Evolutionary conservation across 2,113 vertebrate species (phyloP).

Genomic region (Callaeas wilsoni): DNA sequence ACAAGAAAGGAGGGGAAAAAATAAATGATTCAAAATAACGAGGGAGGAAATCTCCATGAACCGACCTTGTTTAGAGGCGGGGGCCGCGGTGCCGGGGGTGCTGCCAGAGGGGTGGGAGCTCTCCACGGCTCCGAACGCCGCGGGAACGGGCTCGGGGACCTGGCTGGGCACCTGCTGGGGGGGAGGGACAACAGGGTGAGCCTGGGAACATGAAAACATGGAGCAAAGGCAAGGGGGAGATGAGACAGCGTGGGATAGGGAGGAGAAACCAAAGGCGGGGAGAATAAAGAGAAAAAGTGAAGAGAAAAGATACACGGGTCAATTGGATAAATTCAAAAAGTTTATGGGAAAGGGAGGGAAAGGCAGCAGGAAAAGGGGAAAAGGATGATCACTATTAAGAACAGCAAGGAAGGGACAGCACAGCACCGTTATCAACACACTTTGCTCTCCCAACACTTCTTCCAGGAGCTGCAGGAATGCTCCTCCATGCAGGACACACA

Average conservation of each 20-base stretch:
- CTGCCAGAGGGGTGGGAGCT: slow-evolving; percentile 68
- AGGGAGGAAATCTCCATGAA: slow-evolving; percentile 43
- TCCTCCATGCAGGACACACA: neutral
- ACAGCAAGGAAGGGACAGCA: slow-evolving; percentile 46
- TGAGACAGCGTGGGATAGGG: neutral
- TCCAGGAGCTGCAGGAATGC: neutral
- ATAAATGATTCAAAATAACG: neutral
- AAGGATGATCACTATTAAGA: slow-evolving; percentile 71
- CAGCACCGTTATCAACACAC: neutral
- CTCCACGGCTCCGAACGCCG: slow-evolving; percentile 73
- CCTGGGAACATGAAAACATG: slow-evolving; percentile 68
- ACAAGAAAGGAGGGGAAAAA: neutral
- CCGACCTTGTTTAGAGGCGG: slow-evolving; percentile 82
- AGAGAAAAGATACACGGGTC: neutral
- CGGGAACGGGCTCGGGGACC: slow-evolving; percentile 82
- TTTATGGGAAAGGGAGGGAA: slow-evolving; percentile 8
- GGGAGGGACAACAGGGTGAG: slow-evolving; percentile 85
- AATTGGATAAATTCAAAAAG: neutral
- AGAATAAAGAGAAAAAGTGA: neutral
- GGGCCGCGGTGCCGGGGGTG: slow-evolving; percentile 50
- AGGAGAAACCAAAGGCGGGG: neutral
- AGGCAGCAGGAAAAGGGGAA: slow-evolving; percentile 45
- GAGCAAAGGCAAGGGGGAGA: slow-evolving; percentile 9
- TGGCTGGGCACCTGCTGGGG: slow-evolving; percentile 91
- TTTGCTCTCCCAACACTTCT: neutral